Evolutionary conservation across 2,113 vertebrate genomes (phyloP).

Genomic region (Myrmecobius fasciatus): DNA sequence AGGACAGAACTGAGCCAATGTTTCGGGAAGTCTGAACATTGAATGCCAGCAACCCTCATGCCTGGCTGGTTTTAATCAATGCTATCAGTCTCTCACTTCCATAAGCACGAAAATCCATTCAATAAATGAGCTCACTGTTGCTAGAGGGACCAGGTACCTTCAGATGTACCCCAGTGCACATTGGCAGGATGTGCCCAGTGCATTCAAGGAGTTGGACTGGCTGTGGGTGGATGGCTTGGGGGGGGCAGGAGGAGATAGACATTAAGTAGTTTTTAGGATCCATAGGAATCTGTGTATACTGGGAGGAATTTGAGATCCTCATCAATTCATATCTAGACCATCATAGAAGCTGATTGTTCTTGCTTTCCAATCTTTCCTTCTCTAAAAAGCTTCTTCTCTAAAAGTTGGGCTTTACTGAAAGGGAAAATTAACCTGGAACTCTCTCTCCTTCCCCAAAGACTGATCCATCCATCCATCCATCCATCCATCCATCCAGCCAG

Average conservation of each 20-base stretch:
- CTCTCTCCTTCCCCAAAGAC: background rate
- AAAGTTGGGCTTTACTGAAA: constrained; percentile 7
- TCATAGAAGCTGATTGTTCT: background rate
- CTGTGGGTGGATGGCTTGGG: constrained; percentile 33
- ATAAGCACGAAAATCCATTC: constrained; percentile 44
- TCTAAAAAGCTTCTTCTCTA: background rate
- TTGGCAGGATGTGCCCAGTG: background rate
- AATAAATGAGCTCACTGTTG: constrained; percentile 51
- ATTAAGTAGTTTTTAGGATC: background rate
- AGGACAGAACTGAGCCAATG: background rate
- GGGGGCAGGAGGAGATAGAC: constrained; percentile 18
- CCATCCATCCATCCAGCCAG: too few species aligned
- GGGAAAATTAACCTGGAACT: constrained; percentile 27
- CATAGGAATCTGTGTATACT: background rate
- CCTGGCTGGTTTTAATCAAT: constrained; percentile 68
- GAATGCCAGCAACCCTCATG: constrained; percentile 52
- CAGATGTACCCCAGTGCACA: constrained; percentile 32
- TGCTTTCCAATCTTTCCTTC: background rate
- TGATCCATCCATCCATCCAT: background rate
- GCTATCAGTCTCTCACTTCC: constrained; percentile 57
- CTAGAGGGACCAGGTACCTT: constrained; percentile 56
- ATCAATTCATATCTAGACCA: background rate
- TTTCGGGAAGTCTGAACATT: constrained; percentile 65
- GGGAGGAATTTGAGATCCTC: background rate
- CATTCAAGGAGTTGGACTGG: constrained; percentile 33